A percentile compares a stretch with the other conserved stretches of the same genome.
Evolutionary conservation across 2,797 vertebrate genomes (phyloP).

Genomic region (Acanthornis magna): DNA sequence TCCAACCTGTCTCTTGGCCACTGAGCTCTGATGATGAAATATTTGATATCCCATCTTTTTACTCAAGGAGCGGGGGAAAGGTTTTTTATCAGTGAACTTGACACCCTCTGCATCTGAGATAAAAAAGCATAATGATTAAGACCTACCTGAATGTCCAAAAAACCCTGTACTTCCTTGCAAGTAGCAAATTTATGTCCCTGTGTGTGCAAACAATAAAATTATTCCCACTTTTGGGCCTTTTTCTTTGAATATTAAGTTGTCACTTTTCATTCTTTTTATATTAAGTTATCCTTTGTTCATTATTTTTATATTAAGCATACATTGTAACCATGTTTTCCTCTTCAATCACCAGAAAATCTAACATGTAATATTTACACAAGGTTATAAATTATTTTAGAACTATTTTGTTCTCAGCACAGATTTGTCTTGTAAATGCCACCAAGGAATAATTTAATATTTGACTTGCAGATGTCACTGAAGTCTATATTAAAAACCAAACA

Average conservation of each 20-base stretch:
- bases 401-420: not conserved
- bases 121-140: too few relatives aligned
- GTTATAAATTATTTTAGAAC: not conserved
- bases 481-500: not conserved
- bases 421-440: not conserved
- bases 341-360: not conserved
- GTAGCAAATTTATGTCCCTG: too few relatives aligned
- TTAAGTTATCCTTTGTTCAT: not conserved
- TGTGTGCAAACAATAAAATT: too few relatives aligned
- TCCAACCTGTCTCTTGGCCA: too few relatives aligned
- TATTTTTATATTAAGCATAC: not conserved
- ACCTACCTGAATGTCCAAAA: too few relatives aligned
- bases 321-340: not conserved
- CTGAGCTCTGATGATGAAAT: too few relatives aligned
- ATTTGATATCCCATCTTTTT: too few relatives aligned
- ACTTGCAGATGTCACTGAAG: not conserved
- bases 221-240: not conserved
- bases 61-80: too few relatives aligned
- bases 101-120: too few relatives aligned
- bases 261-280: not conserved
- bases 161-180: too few relatives aligned
- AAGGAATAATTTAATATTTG: not conserved
- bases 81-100: too few relatives aligned
- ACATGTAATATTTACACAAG: not conserved
- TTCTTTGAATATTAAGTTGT: not conserved